These are phyloP conservation scores for Mormyrus iriodes DNA, from an alignment of 2,113 vertebrate genomes.

Conservation along the genomic window DNA sequence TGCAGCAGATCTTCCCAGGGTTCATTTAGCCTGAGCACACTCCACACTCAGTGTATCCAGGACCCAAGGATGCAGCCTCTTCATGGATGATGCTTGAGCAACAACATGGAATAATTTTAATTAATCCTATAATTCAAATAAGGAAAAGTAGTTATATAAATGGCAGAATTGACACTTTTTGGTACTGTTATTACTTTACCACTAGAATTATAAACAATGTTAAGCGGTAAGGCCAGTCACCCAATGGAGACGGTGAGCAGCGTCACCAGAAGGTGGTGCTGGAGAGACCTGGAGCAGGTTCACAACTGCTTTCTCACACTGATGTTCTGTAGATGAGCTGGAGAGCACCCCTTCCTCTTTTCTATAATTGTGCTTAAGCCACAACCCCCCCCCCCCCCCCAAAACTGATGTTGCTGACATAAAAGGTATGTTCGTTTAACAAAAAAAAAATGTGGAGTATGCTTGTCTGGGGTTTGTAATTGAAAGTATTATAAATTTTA, in stretches of 20 bases:
- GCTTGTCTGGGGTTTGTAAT: background rate
- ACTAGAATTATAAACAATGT: background rate
- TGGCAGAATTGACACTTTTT: background rate
- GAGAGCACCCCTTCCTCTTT: background rate
- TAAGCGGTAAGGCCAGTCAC: background rate
- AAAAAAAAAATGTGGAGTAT: background rate
- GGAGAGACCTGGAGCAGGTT: background rate
- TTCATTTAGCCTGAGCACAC: slow-evolving; percentile 60
- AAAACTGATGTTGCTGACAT: background rate
- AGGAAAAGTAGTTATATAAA: background rate
- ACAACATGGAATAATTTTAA: background rate
- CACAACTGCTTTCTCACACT: background rate
- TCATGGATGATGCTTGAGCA: background rate
- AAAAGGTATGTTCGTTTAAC: background rate
- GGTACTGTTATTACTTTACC: background rate
- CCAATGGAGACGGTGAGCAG: background rate
- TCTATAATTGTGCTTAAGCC: background rate
- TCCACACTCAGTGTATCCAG: background rate
- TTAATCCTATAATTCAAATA: background rate
- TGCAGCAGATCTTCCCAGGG: slow-evolving; percentile 76
- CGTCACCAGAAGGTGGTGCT: background rate
- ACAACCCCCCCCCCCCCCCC: background rate
- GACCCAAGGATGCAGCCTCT: background rate
- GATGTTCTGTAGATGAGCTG: background rate
- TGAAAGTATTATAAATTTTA: background rate